Evolutionary conservation across 2,888 invertebrate species (phyloP), one percentile per base, ranked within the genome.

Genomic region (Mesoligia furuncula): DNA sequence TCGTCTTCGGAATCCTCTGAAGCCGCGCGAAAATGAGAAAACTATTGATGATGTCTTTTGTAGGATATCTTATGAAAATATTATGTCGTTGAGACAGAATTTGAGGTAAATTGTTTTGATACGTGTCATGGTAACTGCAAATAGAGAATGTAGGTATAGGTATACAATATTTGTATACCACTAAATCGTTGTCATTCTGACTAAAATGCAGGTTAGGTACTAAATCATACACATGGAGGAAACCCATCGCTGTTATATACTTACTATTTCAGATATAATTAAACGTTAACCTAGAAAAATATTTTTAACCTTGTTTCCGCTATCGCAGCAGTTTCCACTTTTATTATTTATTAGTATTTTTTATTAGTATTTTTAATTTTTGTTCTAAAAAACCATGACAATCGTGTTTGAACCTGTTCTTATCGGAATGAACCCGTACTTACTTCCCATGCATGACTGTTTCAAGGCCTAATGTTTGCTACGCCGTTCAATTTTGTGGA

Each of bases 1-100:
- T 62, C 64, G 65, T 48, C 65, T 66, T 48, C 36, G 59, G 61
- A 69, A 75, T 72, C 73, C 66, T 73, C 61, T 11, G 45, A 65
- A 82, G 76, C 59, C 73, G 67, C 24, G 68, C n/a, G 70, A 75
- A 73, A 78, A 75, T 81, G 70, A 69, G 78, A 85, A 78, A 84
- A 79, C 75, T 82, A 84, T 84, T 62, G 76, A 68, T 65, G 64
- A 69, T 68, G 45, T 75, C 64, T 51, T 42, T 48, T 59, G 76
- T 31, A 15, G 27, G 64, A 65, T 59, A 59, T 54, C 36, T 77
- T 83, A 59, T 59, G 51, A 59, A 66, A 82, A 83, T 79, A 77
- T 83, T 36, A 61, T 67, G 59, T 82, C 51, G 17, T 51, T 51
- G 51, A 42, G 17, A 17, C 27, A 17, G 15, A 42, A n/a, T 36